These are phyloP conservation scores for Pinna nobilis DNA, from an alignment of 1,140 invertebrate genomes.

Conservation along the genomic window DNA sequence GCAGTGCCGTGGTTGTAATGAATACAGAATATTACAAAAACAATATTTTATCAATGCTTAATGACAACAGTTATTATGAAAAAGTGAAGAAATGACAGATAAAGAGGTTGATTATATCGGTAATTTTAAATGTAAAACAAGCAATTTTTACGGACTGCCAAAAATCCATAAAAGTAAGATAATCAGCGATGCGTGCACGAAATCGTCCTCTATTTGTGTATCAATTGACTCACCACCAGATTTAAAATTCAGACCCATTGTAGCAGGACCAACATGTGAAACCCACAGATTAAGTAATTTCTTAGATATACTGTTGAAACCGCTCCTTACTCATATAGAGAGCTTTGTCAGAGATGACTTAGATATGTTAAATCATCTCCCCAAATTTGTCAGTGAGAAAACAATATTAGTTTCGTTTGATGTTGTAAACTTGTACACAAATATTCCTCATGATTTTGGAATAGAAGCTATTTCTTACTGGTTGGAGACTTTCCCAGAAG, in stretches of 20 bases:
- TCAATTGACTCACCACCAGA: background rate
- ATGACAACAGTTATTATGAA: no score
- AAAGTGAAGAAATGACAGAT: no score
- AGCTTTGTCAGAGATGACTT: conserved; percentile 16
- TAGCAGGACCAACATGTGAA: conserved; percentile 10
- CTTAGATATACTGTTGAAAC: conserved; percentile 27
- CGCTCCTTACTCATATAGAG: background rate
- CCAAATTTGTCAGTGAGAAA: background rate
- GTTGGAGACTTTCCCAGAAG: no score
- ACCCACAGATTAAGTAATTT: conserved; percentile 21
- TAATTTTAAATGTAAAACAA: conserved; percentile 3
- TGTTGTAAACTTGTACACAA: background rate
- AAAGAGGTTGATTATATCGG: no score
- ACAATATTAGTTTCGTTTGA: background rate
- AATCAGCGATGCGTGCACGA: background rate
- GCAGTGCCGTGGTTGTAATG: no score
- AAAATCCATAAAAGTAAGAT: conserved; percentile 28
- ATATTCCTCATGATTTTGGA: no score
- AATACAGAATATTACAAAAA: no score
- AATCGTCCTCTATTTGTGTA: background rate
- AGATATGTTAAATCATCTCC: conserved; percentile 1
- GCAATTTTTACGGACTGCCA: conserved; percentile 15
- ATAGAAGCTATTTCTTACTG: no score
- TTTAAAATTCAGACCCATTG: conserved; percentile 21
- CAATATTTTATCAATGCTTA: no score